These are phyloP conservation scores for Coregonus suidteri DNA, from an alignment of 2,797 vertebrate genomes.

Conservation along the genomic window DNA sequence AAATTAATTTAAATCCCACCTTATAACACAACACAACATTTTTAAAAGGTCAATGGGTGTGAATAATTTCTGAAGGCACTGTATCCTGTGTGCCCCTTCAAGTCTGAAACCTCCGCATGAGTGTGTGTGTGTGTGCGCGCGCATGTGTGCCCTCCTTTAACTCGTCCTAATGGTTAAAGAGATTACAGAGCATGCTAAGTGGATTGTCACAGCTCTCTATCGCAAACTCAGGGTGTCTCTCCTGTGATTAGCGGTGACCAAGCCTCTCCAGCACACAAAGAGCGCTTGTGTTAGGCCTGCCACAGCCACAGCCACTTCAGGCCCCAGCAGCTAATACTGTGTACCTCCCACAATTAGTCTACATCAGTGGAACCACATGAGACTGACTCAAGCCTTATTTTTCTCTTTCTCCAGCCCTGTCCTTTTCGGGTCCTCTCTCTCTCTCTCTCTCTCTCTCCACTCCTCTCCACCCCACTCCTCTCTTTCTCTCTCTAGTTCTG, in stretches of 20 bases:
- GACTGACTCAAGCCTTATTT: too few relatives aligned
- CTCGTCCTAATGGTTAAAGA: slow-evolving; percentile 95
- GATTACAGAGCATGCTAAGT: slow-evolving; percentile 98
- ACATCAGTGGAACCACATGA: too few relatives aligned
- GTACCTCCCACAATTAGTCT: background rate
- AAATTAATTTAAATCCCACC: too few relatives aligned
- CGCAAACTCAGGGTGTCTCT: slow-evolving; percentile 87
- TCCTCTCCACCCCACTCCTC: too few relatives aligned
- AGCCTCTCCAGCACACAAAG: slow-evolving; percentile 48
- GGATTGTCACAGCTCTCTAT: slow-evolving; percentile 98
- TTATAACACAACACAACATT: too few relatives aligned
- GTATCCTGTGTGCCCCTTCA: slow-evolving; percentile 44
- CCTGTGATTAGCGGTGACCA: slow-evolving; percentile 88
- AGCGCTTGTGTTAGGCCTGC: slow-evolving; percentile 2
- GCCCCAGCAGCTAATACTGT: background rate
- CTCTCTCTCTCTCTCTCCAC: too few relatives aligned
- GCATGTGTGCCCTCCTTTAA: slow-evolving; percentile 78
- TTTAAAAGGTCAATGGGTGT: too few relatives aligned
- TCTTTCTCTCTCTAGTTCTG: too few relatives aligned
- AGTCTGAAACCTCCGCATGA: slow-evolving; percentile 22
- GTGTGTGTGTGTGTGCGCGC: slow-evolving; percentile 42
- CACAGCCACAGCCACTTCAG: background rate
- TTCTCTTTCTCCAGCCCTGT: background rate
- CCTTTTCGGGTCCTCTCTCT: background rate
- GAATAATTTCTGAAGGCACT: too few relatives aligned